Base-by-base conservation (phyloP, 2,797 vertebrate species). In the Karalla daura region DNA sequence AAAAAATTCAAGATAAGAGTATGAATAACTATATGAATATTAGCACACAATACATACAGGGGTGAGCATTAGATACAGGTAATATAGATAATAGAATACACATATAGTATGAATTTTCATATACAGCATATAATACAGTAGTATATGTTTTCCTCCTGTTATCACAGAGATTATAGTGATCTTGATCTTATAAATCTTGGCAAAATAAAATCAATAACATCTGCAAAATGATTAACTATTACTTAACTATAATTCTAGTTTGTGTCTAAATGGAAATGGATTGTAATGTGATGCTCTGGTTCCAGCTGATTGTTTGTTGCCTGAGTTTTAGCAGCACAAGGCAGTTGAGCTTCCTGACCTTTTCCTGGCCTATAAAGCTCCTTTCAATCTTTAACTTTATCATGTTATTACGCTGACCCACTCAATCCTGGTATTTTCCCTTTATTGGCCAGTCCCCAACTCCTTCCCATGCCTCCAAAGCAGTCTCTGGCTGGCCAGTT, bases 401-500 rank as follows among this genome's bases (percentile, higher is more conserved):
- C 2, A 23, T 8, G 18, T 46, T 58, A 50, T 63, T 63, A 39
- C 21, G 17, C 32, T 20, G 1, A 28, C 14, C 15, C 47, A 5
- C 7, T 40, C 9, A 27, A 37, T 58, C 8, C 0, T 20, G 9
- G 4, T 28, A 13, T 40, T 20, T 21, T 14, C 24, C 15, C 21
- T 56, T 25, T 23, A 53, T 23, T 24, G 18, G 17, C 54, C 35
- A 2, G 3, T 17, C 45, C 36, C 55, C 5, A n/a, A 0, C 33
- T 36, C 24, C 11, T 11, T 20, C 20, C 44, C 12, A 12, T 17
- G 4, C 17, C 2, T 32, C 23, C 35, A 43, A 24, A 32, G 24
- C 30, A 9, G 41, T 8, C n/a, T 18, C 39, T 63, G 10, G 43
- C 14, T 36, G 35, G 21, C 63, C 67, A 55, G 39, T 78, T 72